These are phyloP conservation scores for Hymenochirus boettgeri DNA, from an alignment of 2,113 vertebrate genomes.

Conservation along the genomic window DNA sequence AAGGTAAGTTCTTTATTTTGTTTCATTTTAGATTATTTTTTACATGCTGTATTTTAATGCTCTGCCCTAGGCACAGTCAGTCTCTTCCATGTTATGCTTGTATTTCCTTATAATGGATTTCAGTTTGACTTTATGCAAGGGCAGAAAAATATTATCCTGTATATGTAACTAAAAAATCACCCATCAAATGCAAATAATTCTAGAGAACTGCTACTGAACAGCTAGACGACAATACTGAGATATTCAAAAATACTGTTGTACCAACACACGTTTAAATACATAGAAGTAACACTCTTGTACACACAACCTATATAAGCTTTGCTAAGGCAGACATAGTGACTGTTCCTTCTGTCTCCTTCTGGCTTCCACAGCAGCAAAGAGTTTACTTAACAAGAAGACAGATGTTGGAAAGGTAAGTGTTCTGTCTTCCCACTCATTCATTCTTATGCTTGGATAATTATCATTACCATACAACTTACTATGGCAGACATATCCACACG, in stretches of 20 bases:
- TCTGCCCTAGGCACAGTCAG: not conserved
- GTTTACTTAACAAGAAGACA: constrained; percentile 92
- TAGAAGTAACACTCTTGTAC: not conserved
- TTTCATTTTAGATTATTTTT: constrained; percentile 19
- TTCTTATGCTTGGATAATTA: too few relatives aligned
- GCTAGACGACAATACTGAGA: too few relatives aligned
- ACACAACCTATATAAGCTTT: not conserved
- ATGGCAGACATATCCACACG: too few relatives aligned
- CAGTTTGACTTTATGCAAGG: too few relatives aligned
- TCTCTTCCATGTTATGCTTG: not conserved
- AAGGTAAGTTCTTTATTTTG: constrained; percentile 59
- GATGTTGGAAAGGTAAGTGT: constrained; percentile 86
- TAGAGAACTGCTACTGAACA: too few relatives aligned
- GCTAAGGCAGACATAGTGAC: not conserved
- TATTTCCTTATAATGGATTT: not conserved
- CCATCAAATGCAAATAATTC: too few relatives aligned
- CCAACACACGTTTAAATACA: not conserved
- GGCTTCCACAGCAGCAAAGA: constrained; percentile 82
- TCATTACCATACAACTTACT: too few relatives aligned
- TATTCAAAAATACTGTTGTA: too few relatives aligned
- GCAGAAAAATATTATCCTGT: too few relatives aligned
- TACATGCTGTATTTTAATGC: not conserved
- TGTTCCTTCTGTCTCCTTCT: not conserved
- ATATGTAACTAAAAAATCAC: not conserved
- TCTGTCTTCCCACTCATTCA: too few relatives aligned